Evolutionary conservation across 2,888 invertebrate genomes (phyloP).

Genomic region (Pseudococcus jackbeardsleyi): DNA sequence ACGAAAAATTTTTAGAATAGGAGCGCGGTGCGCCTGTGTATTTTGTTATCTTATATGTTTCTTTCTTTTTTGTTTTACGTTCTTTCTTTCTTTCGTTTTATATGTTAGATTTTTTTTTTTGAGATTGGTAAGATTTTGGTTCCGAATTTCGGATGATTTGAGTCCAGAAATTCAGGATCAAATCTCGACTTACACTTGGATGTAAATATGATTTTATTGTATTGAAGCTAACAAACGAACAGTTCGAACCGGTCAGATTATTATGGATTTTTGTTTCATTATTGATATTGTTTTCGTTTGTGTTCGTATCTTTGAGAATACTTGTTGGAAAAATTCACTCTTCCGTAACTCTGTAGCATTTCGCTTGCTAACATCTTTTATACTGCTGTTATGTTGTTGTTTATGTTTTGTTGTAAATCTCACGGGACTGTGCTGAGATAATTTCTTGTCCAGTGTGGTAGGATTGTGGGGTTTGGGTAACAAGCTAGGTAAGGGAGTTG

Average conservation of each 20-base stretch:
- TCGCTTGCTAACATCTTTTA: slow-evolving; percentile 42
- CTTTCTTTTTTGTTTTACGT: background rate
- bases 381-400: slow-evolving; percentile 24
- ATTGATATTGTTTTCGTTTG: background rate
- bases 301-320: slow-evolving; percentile 26
- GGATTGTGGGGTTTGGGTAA: background rate
- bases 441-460: background rate
- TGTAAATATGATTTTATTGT: slow-evolving; percentile 43
- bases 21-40: slow-evolving; percentile 27
- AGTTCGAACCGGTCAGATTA: background rate
- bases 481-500: background rate
- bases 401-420: slow-evolving; percentile 44
- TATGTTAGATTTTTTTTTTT: background rate
- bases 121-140: no score
- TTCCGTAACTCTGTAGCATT: slow-evolving; percentile 54
- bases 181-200: slow-evolving; percentile 48
- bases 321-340: slow-evolving; percentile 4
- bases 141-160: background rate
- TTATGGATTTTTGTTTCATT: background rate
- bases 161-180: background rate
- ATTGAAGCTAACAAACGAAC: slow-evolving; percentile 45
- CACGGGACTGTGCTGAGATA: slow-evolving; percentile 13
- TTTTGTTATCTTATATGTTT: background rate
- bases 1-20: slow-evolving; percentile 38
- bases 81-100: slow-evolving; percentile 2